These are phyloP conservation scores for Neostethus bicornis DNA, from an alignment of 2,797 vertebrate genomes.

Conservation along the genomic window DNA sequence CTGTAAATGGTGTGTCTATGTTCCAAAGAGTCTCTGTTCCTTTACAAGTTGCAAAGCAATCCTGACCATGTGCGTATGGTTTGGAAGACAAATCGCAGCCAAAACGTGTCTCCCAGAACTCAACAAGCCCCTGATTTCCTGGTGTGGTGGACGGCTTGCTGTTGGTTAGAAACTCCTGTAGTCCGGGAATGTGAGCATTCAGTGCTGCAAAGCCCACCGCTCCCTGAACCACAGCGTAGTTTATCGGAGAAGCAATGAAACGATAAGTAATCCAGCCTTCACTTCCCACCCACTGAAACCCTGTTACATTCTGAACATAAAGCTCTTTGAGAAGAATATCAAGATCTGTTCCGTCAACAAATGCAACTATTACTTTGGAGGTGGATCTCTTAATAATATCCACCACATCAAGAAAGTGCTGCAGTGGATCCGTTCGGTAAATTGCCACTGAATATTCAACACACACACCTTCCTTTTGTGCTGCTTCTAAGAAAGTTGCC, in stretches of 20 bases:
- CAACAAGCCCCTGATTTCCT: constrained; percentile 75
- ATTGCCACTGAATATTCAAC: constrained; percentile 82
- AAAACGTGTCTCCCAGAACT: constrained; percentile 81
- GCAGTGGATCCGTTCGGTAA: constrained; percentile 78
- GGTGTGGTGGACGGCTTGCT: constrained; percentile 67
- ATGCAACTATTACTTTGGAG: constrained; percentile 83
- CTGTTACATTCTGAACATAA: constrained; percentile 77
- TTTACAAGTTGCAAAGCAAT: constrained; percentile 54
- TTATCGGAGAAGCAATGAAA: constrained; percentile 69
- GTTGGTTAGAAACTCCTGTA: constrained; percentile 73
- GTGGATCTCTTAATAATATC: constrained; percentile 78
- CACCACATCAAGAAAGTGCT: constrained; percentile 78
- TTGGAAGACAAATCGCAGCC: constrained; percentile 60
- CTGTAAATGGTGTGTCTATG: constrained; percentile 72
- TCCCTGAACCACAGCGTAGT: constrained; percentile 78
- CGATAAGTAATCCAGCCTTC: constrained; percentile 84
- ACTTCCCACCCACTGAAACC: constrained; percentile 83
- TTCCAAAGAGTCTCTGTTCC: constrained; percentile 73
- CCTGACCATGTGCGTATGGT: constrained; percentile 11
- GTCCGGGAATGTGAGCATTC: constrained; percentile 76
- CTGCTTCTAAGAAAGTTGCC: constrained; percentile 76
- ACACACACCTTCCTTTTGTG: constrained; percentile 77
- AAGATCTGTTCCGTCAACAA: constrained; percentile 79
- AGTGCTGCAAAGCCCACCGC: constrained; percentile 80
- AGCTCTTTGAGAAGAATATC: constrained; percentile 82